Base-by-base conservation (phyloP, 2,113 vertebrate genomes). In the Pelecanoides urinatrix region DNA sequence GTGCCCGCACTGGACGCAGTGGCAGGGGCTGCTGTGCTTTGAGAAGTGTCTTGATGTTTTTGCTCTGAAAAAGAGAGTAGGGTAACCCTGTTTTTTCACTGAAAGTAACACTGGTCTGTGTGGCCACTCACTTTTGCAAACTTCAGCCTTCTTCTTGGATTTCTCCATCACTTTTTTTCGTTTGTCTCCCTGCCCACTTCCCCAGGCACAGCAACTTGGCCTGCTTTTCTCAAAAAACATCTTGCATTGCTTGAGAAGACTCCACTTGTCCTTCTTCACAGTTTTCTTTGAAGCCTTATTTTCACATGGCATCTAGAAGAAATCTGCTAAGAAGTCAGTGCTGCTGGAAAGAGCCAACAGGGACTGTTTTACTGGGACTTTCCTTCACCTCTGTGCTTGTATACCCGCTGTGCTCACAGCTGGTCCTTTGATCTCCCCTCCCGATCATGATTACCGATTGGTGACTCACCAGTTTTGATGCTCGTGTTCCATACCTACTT, bases 371-470 rank as follows among this genome's bases (percentile, higher is more conserved):
- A 83, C 7, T 22, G 34, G n/a, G 21, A 49, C 34, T 52, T 55
- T 29, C 5, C 5, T 2, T 34, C 53, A 62, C 52, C 19, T 50
- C n/a, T 52, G 34, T 50, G 34, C 25, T 50, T 40, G 19, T 34
- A 52, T 9, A 19, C 12, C 13, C 8, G 6, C 11, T 7, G 3
- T 53, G 30, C 23, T 70, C 49, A 12, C 27, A 75, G 49, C 42
- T 50, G 21, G 29, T 55, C 30, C 38, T 26, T 52, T 27, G 29
- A 11, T 25, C 52, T 80, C 38, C 30, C 22, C 19, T 66, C 16
- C 68, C 2, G 2, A 6, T 59, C 7, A n/a, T n/a, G n/a, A n/a
- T n/a, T n/a, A 7, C 27, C 2, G 1, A 3, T 4, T 2, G 2
- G n/a, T 23, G 27, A 10, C 23, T 89, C 30, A 66, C 17, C 11